A percentile compares a stretch with the other conserved stretches of the same genome.
Evolutionary conservation across 2,113 vertebrate species (phyloP).

Genomic region (Hyperopisus bebe): DNA sequence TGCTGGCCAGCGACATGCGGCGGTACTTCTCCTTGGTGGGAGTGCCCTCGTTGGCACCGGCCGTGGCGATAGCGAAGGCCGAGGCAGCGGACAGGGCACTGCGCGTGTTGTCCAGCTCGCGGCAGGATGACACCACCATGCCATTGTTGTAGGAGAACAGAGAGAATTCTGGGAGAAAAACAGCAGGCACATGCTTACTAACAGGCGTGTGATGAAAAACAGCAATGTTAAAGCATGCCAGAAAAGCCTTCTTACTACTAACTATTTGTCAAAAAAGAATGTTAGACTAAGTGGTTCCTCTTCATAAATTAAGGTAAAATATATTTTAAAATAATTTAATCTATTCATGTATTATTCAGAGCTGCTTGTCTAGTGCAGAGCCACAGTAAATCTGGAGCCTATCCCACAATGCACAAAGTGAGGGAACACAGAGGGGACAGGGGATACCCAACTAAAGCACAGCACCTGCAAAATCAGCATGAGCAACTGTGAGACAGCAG

Average conservation of each 20-base stretch:
- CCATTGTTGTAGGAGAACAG: constrained; percentile 92
- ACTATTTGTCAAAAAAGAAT: background rate
- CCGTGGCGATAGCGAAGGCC: constrained; percentile 91
- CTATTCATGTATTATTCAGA: background rate
- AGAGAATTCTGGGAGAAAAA: constrained; percentile 70
- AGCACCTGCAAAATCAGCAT: background rate
- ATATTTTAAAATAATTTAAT: background rate
- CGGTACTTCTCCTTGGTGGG: constrained; percentile 91
- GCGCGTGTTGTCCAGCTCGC: constrained; percentile 82
- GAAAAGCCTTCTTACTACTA: background rate
- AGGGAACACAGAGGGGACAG: background rate
- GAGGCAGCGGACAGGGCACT: constrained; percentile 85
- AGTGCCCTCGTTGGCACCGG: constrained; percentile 88
- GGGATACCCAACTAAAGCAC: background rate
- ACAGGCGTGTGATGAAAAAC: background rate
- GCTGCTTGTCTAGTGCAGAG: background rate
- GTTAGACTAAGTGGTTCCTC: background rate
- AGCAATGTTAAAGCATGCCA: background rate
- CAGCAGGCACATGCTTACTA: background rate
- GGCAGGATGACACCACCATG: constrained; percentile 82
- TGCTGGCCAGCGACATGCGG: constrained; percentile 87
- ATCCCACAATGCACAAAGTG: background rate
- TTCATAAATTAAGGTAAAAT: background rate
- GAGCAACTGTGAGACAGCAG: background rate
- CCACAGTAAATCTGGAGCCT: background rate